Conservation (phyloP, 2,113 vertebrate genomes). For the Noturus placidus region DNA sequence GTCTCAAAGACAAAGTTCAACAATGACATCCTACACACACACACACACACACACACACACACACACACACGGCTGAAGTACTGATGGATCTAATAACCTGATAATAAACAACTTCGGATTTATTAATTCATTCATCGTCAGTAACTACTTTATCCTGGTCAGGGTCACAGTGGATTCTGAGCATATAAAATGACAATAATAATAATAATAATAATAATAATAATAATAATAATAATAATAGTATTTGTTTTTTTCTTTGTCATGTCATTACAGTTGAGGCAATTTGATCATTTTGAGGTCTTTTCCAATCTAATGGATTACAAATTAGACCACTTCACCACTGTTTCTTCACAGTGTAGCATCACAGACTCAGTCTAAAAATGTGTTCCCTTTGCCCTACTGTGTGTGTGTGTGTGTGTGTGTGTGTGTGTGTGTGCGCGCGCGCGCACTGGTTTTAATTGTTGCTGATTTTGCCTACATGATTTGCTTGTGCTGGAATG, state of each 20-base stretch:
- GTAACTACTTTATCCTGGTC: neutral
- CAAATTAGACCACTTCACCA: neutral
- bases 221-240: neutral
- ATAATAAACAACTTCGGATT: neutral
- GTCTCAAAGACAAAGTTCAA: neutral
- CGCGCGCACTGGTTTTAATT: neutral
- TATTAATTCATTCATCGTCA: neutral
- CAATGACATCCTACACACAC: neutral
- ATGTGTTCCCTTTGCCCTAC: neutral
- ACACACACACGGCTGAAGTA: neutral
- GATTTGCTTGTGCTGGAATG: conserved; percentile 15
- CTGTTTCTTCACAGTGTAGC: neutral
- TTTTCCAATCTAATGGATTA: neutral
- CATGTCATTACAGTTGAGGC: neutral
- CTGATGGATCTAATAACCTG: neutral
- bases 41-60: neutral
- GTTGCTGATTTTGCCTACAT: conserved; percentile 22
- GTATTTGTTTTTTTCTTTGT: neutral
- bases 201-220: neutral
- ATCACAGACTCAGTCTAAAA: neutral
- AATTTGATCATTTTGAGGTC: neutral
- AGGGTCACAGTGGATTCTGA: neutral
- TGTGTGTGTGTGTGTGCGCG: neutral
- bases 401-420: neutral
- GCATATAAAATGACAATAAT: neutral